phyloP scores from a whole-genome alignment of 2,888 invertebrate species.

The Lottia gigantea region DNA sequence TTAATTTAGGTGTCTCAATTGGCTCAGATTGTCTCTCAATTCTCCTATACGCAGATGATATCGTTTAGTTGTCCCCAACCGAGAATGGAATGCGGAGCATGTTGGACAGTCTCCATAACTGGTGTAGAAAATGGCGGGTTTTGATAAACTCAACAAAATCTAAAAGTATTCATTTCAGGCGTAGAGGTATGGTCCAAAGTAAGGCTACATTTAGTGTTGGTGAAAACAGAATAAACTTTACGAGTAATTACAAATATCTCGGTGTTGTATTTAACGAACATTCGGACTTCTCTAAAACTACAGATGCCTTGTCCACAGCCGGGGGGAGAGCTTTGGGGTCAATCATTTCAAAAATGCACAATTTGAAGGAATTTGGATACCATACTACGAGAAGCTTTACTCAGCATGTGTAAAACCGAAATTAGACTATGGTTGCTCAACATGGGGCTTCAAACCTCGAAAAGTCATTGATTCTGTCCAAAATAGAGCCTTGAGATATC shows the following conservation, averaged over 20 bases:
- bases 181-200: neutral
- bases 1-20: neutral
- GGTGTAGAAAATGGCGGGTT: conserved; percentile 27
- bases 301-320: conserved; percentile 11
- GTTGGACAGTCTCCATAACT: conserved; percentile 22
- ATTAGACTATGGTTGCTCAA: conserved; percentile 17
- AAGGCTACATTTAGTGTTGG: conserved; percentile 24
- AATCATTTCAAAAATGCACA: conserved; percentile 14
- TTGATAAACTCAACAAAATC: conserved; percentile 25
- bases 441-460: conserved; percentile 27
- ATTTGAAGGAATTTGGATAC: conserved; percentile 23
- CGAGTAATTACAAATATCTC: conserved; percentile 27
- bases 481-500: conserved; percentile 25
- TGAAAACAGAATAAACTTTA: conserved; percentile 20
- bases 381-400: conserved; percentile 25
- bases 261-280: conserved; percentile 27
- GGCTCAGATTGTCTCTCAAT: neutral
- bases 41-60: conserved; percentile 27
- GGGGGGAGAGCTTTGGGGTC: conserved; percentile 16
- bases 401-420: conserved; percentile 25
- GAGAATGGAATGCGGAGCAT: conserved; percentile 20
- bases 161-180: conserved; percentile 27
- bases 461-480: conserved; percentile 25
- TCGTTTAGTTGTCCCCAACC: conserved; percentile 10
- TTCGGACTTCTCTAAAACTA: neutral